Evolutionary conservation across 2,113 vertebrate species (phyloP).

Genomic region (Zeus faber): DNA sequence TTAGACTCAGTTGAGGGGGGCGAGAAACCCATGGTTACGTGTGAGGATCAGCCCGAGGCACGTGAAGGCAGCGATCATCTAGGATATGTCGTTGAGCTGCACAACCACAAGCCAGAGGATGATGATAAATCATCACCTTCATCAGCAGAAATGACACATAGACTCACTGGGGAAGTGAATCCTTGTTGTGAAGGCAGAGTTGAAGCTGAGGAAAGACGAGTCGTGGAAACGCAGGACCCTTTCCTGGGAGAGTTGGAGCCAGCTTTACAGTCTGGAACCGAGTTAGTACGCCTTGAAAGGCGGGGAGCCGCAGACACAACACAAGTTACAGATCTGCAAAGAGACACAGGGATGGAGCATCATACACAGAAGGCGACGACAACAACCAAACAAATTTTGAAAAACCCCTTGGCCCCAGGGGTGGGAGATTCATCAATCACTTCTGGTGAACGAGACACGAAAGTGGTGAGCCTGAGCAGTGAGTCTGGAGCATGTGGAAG

Average conservation of each 20-base stretch:
- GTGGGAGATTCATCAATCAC: no score
- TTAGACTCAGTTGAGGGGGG: neutral
- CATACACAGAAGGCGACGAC: neutral
- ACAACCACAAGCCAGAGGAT: slow-evolving; percentile 11
- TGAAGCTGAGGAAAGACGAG: slow-evolving; percentile 16
- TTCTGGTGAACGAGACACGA: no score
- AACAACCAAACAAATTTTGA: neutral
- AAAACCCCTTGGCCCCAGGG: no score
- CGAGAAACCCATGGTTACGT: neutral
- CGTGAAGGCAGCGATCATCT: slow-evolving; percentile 2
- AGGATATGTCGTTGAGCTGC: neutral
- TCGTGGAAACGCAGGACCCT: slow-evolving; percentile 7
- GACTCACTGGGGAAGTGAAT: slow-evolving; percentile 5
- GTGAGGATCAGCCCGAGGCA: neutral
- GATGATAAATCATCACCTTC: slow-evolving; percentile 13
- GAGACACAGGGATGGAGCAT: slow-evolving; percentile 5
- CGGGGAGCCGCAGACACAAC: slow-evolving; percentile 11
- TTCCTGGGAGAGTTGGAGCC: slow-evolving; percentile 22
- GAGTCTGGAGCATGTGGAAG: no score
- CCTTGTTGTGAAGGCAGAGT: slow-evolving; percentile 16
- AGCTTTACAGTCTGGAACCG: slow-evolving; percentile 18
- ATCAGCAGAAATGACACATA: slow-evolving; percentile 19
- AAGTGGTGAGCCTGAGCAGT: no score
- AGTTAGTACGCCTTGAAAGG: neutral
- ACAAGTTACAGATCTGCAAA: neutral